These are phyloP conservation scores for Turritopsis rubra DNA, from an alignment of 30 jellyfish, hydroid and myxozoan species.

Conservation along the genomic window DNA sequence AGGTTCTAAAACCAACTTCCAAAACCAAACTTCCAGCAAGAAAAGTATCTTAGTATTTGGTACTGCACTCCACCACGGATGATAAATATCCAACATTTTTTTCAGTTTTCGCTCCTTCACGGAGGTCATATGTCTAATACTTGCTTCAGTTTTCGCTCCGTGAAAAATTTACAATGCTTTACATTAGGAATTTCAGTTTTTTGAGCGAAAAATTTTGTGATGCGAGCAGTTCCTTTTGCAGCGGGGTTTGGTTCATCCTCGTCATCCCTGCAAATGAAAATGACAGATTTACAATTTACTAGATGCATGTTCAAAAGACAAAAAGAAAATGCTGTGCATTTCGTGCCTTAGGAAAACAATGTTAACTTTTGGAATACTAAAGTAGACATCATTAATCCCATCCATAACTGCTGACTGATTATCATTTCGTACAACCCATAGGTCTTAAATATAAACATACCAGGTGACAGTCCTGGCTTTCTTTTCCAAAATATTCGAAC, in stretches of 20 bases:
- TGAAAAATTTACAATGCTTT: slow-evolving; percentile 50
- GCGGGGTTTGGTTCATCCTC: slow-evolving; percentile 78
- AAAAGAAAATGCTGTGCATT: neutral
- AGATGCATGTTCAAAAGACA: neutral
- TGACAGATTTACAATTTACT: no score
- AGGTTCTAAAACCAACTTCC: no score
- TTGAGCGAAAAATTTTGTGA: slow-evolving; percentile 64
- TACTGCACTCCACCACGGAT: no score
- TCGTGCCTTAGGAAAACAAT: neutral
- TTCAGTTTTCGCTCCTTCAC: no score
- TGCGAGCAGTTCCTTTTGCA: slow-evolving; percentile 57
- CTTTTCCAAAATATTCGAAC: slow-evolving; percentile 55
- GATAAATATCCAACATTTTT: no score
- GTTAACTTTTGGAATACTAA: no score
- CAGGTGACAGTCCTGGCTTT: slow-evolving; percentile 59
- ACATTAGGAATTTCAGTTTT: slow-evolving; percentile 26
- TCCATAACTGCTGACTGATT: neutral
- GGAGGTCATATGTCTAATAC: slow-evolving; percentile 25
- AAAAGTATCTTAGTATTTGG: no score
- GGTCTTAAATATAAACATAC: slow-evolving; percentile 24
- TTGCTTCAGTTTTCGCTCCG: slow-evolving; percentile 73
- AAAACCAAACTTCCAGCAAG: no score
- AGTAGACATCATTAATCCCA: neutral
- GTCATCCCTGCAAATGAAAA: neutral
- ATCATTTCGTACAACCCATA: neutral